Evolutionary conservation across 2,888 invertebrate genomes (phyloP), one percentile per base, ranked within the genome.

Genomic region (Pseudococcus longispinus): DNA sequence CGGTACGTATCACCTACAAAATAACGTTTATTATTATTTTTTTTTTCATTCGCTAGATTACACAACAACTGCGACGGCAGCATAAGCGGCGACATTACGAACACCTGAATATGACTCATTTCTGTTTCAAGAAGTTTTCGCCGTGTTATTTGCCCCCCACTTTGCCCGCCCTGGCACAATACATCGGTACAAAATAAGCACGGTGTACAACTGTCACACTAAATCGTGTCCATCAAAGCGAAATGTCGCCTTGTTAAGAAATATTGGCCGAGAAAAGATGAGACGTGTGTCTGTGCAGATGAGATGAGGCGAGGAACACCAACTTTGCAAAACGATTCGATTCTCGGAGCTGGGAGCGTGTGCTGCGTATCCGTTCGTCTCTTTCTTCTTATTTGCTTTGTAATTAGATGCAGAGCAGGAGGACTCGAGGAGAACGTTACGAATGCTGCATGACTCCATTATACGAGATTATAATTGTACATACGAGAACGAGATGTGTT

Each of bases 61-160:
- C 60, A 60, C 60, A 60, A 60, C 60, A 23, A 60, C 23, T 60
- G 60, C 23, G 60, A 60, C 37, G 37, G 9, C 37, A 9, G 5
- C n/a, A n/a, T n/a, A n/a, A n/a, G n/a, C 37, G 37, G 37, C 9
- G 8, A 37, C 60, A 23, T 23, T 23, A 23, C 60, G 60, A 74
- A 74, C 74, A 74, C 74, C 74, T 74, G 74, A 74, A 74, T 32
- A 74, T 74, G 74, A 74, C 32, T 74, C 74, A 74, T 32, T 37
- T 74, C 60, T 9, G 15, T 74, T 74, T 74, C 74, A 37, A 74
- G 74, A 74, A 74, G 29, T 32, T n/a, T 32, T 32, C 26, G 13
- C 29, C 11, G n/a, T 20, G 55, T n/a, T 37, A 4, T 15, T 46
- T 15, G 15, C 9, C 15, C 51, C n/a, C 6, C n/a, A 4, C 6